Base-by-base conservation (phyloP, 2,113 vertebrate species). In the Zingel zingel region DNA sequence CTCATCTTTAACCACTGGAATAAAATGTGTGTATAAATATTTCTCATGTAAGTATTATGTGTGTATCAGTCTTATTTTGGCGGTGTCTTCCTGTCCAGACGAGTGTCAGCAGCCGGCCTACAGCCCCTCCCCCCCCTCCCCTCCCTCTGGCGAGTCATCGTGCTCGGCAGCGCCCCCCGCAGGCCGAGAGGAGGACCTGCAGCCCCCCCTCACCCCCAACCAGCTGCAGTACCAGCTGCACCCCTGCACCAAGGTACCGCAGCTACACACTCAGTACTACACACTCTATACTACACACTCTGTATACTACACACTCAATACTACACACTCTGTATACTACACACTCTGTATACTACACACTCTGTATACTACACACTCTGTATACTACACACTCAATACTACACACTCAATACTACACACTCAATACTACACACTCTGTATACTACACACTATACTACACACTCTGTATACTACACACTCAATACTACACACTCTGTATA, bases 191-290 rank as follows among this genome's bases (percentile, higher is more conserved):
- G 87, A 90, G 54, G 36, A 39, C 1, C 77, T 87, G 43, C 75
- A 89, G 30, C 79, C 74, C 3, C 88, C 92, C 0, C 53, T 89
- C 16, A 53, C 48, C 1, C 79, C 88, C 0, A 19, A 67, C 4
- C 88, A 76, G 48, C 45, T 87, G 43, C 66, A 75, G 21, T 94
- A 90, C 79, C 65, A 86, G 4, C 83, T 62, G 0, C 95, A 96
- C 80, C 6, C 69, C 64, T 99, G 98, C 90, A 94, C 92, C 74
- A 79, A 86, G 93, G 93, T 85, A n/a, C 59, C 50, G 27, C 50
- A 10, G 33, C 6, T 36, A 36, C 33, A 36, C 33, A 36, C 33
- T 30, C 30, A 3, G 3, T 30, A 33, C 33, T 27, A 30, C 36
- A 45, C n/a, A 61, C 11, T 30, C 30, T n/a, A n/a, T n/a, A n/a